These are phyloP conservation scores for Aldrovandia affinis DNA, from an alignment of 2,797 vertebrate genomes.

Conservation along the genomic window DNA sequence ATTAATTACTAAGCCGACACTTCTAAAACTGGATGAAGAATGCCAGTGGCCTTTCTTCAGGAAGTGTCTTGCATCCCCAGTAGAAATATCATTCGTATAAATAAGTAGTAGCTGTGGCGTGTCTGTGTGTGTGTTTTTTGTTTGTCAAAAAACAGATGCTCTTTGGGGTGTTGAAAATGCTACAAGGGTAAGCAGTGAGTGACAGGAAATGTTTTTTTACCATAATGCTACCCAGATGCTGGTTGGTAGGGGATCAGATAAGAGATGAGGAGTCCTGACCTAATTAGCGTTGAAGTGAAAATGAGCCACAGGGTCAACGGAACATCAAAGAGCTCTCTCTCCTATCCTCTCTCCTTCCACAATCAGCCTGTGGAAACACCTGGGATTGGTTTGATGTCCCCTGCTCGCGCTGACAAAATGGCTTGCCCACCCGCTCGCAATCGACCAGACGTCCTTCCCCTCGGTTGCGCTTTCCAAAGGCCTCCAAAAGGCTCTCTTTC, in stretches of 20 bases:
- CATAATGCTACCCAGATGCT: conserved; percentile 66
- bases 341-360: conserved; percentile 15
- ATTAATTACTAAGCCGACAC: conserved; percentile 10
- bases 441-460: conserved; percentile 16
- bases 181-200: not conserved
- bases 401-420: conserved; percentile 31
- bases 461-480: too few species aligned
- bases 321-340: conserved; percentile 70
- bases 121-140: not conserved
- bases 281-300: conserved; percentile 71
- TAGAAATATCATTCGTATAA: not conserved
- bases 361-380: conserved; percentile 33
- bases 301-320: conserved; percentile 72
- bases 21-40: conserved; percentile 17
- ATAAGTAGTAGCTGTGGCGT: not conserved
- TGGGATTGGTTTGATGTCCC: conserved; percentile 40
- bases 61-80: not conserved
- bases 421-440: conserved; percentile 21
- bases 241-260: conserved; percentile 46
- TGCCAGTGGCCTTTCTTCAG: not conserved
- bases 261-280: conserved; percentile 50
- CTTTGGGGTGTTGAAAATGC: conserved; percentile 4
- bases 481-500: conserved; percentile 11
- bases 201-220: conserved; percentile 44
- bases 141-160: not conserved